A percentile compares a stretch with the other conserved stretches of the same genome.
phyloP scores from a whole-genome alignment of 2,888 invertebrate species.

The Branchellion lobata region DNA sequence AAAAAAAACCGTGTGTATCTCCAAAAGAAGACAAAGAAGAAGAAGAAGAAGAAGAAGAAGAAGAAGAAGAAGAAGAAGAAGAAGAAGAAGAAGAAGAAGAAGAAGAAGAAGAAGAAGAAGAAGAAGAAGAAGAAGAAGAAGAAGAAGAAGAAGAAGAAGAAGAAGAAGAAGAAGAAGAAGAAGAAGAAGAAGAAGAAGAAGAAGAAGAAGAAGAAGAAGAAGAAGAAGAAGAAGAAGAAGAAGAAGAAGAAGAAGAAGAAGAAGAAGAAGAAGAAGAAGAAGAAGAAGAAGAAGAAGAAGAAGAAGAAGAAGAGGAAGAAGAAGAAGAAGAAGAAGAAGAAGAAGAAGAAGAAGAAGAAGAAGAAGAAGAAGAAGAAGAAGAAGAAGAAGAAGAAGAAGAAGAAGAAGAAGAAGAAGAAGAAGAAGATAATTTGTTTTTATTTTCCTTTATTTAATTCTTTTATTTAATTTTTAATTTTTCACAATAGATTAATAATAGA shows the following conservation, averaged over 20 bases:
- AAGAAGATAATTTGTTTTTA: too few relatives aligned
- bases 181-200: too few relatives aligned
- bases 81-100: conserved; percentile 19
- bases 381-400: neutral
- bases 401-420: neutral
- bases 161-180: too few relatives aligned
- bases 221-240: too few relatives aligned
- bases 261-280: neutral
- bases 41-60: conserved; percentile 18
- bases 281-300: neutral
- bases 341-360: conserved; percentile 5
- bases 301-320: conserved; percentile 2
- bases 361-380: neutral
- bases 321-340: conserved; percentile 11
- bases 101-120: conserved; percentile 15
- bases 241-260: too few relatives aligned
- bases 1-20: neutral
- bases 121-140: neutral
- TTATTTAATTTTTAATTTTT: too few relatives aligned
- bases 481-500: too few relatives aligned
- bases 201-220: too few relatives aligned
- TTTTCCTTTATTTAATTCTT: too few relatives aligned
- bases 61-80: conserved; percentile 15
- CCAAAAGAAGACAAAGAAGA: too few relatives aligned
- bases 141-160: too few relatives aligned